Conservation (phyloP, 2,888 invertebrate species). For the Lasius platythorax region DNA sequence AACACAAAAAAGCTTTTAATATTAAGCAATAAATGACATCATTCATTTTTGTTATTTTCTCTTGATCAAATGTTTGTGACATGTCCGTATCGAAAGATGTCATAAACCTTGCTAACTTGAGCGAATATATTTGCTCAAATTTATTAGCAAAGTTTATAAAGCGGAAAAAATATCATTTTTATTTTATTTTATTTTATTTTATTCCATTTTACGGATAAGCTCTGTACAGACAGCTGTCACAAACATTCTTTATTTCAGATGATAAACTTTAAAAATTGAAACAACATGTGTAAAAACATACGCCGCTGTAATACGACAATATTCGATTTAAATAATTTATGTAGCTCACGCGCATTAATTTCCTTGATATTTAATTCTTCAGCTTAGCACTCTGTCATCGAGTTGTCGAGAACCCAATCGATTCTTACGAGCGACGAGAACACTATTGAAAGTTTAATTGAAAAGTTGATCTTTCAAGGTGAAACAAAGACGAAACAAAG, state of each 20-base stretch:
- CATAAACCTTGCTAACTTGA: neutral
- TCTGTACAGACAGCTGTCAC: neutral
- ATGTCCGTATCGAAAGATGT: neutral
- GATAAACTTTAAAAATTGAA: neutral
- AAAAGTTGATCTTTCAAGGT: slow-evolving; percentile 68
- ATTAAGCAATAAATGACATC: slow-evolving; percentile 8
- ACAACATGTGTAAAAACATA: neutral
- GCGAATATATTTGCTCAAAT: slow-evolving; percentile 27
- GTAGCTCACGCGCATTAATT: neutral
- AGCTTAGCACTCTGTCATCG: neutral
- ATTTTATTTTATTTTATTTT: neutral
- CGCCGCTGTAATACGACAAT: too few species aligned
- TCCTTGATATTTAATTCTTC: neutral
- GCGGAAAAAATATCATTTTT: slow-evolving; percentile 5
- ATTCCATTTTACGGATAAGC: neutral
- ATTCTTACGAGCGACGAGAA: slow-evolving; percentile 21
- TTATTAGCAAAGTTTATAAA: slow-evolving; percentile 10
- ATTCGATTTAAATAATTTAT: neutral
- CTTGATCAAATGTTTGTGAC: slow-evolving; percentile 14
- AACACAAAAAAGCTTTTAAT: slow-evolving; percentile 11
- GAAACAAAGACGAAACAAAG: slow-evolving; percentile 69
- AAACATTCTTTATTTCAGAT: neutral
- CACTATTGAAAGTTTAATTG: slow-evolving; percentile 73
- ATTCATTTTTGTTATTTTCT: slow-evolving; percentile 29
- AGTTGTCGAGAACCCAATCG: slow-evolving; percentile 18